Base-by-base conservation (phyloP, 2,888 invertebrate species). In the Ernsta delagoae region DNA sequence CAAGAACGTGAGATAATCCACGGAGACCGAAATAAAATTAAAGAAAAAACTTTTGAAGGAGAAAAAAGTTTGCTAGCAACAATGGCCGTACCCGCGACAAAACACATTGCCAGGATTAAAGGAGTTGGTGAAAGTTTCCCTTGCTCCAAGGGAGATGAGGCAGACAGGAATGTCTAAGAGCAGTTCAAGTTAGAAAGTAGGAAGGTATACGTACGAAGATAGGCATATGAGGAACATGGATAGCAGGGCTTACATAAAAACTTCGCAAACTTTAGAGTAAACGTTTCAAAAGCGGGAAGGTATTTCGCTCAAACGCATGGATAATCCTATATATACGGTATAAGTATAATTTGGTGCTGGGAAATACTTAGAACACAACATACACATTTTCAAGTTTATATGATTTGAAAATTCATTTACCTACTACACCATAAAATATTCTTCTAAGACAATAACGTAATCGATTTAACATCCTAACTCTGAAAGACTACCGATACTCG, bases 51-150 rank as follows among this genome's bases (percentile, higher is more conserved):
- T 75, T 75, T 65, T 71, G 77, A 81, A 81, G 79, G 82, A 82
- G 79, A 80, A 84, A 87, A 85, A 89, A 87, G 82, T 87, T 86
- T 77, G 76, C 76, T 72, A 79, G 85, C 85, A 87, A 90, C 90
- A 92, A 89, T 88, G 87, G 83, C 81, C 80, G 78, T 78, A 54
- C 80, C 80, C 79, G 83, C 87, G 89, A 89, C 89, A 89, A 90
- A 91, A 92, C 91, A 92, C 90, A 92, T 91, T 88, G 89, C 85
- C 84, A 78, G 86, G 83, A 86, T 86, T 86, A 87, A 84, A 86
- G 79, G 80, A 86, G 83, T 82, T 79, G 78, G 72, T 75, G 74
- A 81, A 82, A 79, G 76, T 81, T 81, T 76, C 73, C 76, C 73
- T 76, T 76, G 71, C 75, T 72, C 75, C 73, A 69, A 75, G 76